Conservation (phyloP, 2,113 vertebrate species). For the Ia io region DNA sequence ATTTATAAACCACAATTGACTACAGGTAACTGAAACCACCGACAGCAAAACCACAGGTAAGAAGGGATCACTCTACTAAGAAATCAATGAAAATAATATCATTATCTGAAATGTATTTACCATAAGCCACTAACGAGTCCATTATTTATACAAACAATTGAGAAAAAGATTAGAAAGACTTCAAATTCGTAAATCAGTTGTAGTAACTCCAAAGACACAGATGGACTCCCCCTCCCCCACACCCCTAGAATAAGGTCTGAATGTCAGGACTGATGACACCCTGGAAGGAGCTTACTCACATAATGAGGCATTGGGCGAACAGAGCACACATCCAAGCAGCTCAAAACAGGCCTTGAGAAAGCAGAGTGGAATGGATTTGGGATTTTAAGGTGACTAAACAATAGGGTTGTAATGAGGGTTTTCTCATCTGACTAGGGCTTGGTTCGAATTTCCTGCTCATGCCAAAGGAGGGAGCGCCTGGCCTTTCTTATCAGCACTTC, state of each 20-base stretch:
- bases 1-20: background rate
- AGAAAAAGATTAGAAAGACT: background rate
- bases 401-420: background rate
- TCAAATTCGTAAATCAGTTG: background rate
- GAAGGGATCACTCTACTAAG: background rate
- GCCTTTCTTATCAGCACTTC: background rate
- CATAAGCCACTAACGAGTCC: background rate
- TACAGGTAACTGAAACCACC: background rate
- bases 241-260: background rate
- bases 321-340: background rate
- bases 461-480: background rate
- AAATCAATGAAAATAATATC: background rate
- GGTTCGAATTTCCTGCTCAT: background rate
- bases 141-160: background rate
- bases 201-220: background rate
- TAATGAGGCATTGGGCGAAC: background rate
- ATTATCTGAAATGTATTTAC: background rate
- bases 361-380: background rate
- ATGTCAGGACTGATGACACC: background rate
- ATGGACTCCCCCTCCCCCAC: rapidly evolving
- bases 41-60: background rate
- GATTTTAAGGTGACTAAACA: background rate
- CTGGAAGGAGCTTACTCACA: background rate
- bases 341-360: background rate
- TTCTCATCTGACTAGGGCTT: background rate